Percentiles rank a stretch among this genome's conserved stretches.
Conservation (phyloP, 2,888 invertebrate genomes). For the Lomographa bimaculata region DNA sequence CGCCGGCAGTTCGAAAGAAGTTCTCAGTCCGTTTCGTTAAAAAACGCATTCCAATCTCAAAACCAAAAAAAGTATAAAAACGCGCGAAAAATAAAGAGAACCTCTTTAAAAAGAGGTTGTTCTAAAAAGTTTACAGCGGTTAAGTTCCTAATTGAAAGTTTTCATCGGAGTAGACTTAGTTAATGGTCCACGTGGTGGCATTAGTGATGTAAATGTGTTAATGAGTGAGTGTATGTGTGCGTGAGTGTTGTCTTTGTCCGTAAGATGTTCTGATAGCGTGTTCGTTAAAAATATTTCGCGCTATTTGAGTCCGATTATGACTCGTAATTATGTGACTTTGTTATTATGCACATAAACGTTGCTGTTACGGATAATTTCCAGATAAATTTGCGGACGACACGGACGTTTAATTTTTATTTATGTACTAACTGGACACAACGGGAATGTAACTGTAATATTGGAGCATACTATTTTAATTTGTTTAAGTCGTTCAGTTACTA, state of each 20-base stretch:
- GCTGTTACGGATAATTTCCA: conserved; percentile 1
- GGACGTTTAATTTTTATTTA: conserved; percentile 14
- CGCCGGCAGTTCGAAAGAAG: conserved; percentile 54
- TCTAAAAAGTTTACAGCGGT: conserved; percentile 33
- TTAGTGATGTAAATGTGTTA: conserved; percentile 79
- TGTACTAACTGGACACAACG: conserved; percentile 14
- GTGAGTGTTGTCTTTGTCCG: conserved; percentile 59
- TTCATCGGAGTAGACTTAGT: conserved; percentile 47
- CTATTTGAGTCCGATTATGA: conserved; percentile 41
- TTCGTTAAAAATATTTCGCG: conserved; percentile 46
- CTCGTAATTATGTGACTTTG: conserved; percentile 27
- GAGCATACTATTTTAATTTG: background rate
- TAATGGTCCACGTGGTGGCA: conserved; percentile 58
- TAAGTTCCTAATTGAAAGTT: conserved; percentile 62
- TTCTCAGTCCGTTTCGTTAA: conserved; percentile 68
- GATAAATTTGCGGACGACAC: conserved; percentile 5
- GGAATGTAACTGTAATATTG: conserved; percentile 2
- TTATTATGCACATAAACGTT: conserved; percentile 28
- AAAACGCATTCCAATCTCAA: conserved; percentile 60
- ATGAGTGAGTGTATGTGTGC: conserved; percentile 76
- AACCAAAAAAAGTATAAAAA: conserved; percentile 48
- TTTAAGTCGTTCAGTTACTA: too few species aligned
- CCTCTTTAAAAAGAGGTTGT: conserved; percentile 13
- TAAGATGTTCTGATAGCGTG: conserved; percentile 42
- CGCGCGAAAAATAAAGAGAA: conserved; percentile 36